Percentiles rank a stretch among this genome's conserved stretches.
phyloP scores from a whole-genome alignment of 2,113 vertebrate species.

The Arothron firmamentum region DNA sequence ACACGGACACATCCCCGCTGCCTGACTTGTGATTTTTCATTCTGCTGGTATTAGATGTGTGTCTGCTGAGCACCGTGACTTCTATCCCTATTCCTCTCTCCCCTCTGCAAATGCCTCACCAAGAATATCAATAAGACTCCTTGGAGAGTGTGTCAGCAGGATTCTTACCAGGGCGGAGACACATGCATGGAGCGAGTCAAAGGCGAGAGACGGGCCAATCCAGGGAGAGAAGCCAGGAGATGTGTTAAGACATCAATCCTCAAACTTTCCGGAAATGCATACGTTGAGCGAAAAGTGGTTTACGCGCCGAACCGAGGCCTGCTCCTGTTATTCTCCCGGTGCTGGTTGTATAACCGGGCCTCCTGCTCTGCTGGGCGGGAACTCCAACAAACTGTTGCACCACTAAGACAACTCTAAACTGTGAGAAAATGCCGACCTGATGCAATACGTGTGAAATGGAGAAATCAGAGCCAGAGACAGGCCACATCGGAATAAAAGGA shows the following conservation, averaged over 20 bases:
- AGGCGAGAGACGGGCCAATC: conserved; percentile 6
- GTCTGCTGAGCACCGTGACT: conserved; percentile 53
- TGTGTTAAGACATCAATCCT: conserved; percentile 23
- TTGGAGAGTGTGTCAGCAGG: conserved; percentile 67
- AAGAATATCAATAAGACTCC: conserved; percentile 73
- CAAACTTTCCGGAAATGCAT: conserved; percentile 20
- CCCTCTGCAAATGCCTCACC: conserved; percentile 53
- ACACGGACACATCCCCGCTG: conserved; percentile 45
- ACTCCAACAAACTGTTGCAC: conserved; percentile 31
- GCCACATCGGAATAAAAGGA: background rate
- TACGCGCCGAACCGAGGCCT: conserved; percentile 17
- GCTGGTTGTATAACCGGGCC: conserved; percentile 26
- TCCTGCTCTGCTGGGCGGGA: conserved; percentile 30
- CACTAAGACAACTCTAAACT: background rate
- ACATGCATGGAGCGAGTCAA: conserved; percentile 17
- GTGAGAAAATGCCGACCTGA: too few species aligned
- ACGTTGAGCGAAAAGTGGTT: conserved; percentile 44
- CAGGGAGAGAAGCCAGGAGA: conserved; percentile 2
- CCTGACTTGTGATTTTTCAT: conserved; percentile 51
- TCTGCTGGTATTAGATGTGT: conserved; percentile 32
- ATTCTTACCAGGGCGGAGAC: conserved; percentile 61
- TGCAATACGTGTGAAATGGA: too few species aligned
- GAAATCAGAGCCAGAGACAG: too few species aligned
- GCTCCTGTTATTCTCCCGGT: conserved; percentile 6
- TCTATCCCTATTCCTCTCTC: conserved; percentile 36